Percentiles rank a stretch among this genome's conserved stretches.
Conservation (phyloP, 2,888 invertebrate genomes). For the Esperia sulphurella region DNA sequence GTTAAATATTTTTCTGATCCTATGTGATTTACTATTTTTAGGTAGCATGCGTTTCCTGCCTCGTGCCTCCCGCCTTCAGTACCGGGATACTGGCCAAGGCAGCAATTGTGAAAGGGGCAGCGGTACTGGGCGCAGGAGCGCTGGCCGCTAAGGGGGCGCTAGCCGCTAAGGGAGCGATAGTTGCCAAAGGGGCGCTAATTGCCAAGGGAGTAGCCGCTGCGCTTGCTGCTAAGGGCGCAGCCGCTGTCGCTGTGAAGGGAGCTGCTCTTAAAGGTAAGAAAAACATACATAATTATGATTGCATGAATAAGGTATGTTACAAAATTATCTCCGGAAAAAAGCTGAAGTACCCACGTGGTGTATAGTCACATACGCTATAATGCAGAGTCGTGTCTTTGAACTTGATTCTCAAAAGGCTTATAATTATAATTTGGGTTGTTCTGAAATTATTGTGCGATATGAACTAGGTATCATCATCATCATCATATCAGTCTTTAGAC, state of each 20-base stretch:
- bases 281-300: background rate
- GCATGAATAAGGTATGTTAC: background rate
- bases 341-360: too few relatives aligned
- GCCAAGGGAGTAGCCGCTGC: slow-evolving; percentile 4
- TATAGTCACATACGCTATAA: too few relatives aligned
- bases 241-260: slow-evolving; percentile 6
- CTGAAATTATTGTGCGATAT: too few relatives aligned
- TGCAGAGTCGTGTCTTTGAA: too few relatives aligned
- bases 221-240: slow-evolving; percentile 19
- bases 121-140: slow-evolving; percentile 14
- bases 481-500: too few relatives aligned
- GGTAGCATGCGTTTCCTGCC: slow-evolving; percentile 41
- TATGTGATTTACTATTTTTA: too few relatives aligned
- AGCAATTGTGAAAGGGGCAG: slow-evolving; percentile 21
- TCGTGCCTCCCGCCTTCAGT: slow-evolving; percentile 30
- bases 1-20: too few relatives aligned
- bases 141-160: slow-evolving; percentile 2
- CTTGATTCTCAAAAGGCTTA: too few relatives aligned
- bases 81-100: slow-evolving; percentile 22
- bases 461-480: too few relatives aligned
- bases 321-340: too few relatives aligned
- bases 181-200: slow-evolving; percentile 7
- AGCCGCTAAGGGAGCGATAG: background rate
- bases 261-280: slow-evolving; percentile 13
- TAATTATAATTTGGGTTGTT: too few relatives aligned